These are phyloP conservation scores for Drosophila tristis DNA, from an alignment of 1,140 invertebrate species.

Conservation along the genomic window DNA sequence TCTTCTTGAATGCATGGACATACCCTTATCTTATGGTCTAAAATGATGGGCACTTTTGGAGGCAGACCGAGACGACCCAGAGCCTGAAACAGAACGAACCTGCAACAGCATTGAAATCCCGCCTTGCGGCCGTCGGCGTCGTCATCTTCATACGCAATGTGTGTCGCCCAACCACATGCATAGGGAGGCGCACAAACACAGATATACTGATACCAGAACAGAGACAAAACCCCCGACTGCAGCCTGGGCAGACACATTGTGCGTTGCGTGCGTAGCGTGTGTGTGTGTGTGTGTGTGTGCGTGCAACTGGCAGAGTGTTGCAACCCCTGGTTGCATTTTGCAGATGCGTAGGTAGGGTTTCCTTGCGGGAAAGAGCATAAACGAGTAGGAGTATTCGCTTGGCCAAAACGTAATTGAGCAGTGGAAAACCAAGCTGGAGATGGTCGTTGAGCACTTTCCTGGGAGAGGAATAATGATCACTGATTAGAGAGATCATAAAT, in stretches of 20 bases:
- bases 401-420: too few relatives aligned
- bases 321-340: constrained; percentile 31
- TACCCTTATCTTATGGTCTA: too few relatives aligned
- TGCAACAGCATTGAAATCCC: constrained; percentile 58
- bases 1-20: too few relatives aligned
- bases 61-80: neutral
- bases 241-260: constrained; percentile 56
- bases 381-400: too few relatives aligned
- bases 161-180: constrained; percentile 69
- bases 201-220: constrained; percentile 13
- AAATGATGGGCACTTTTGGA: constrained; percentile 15
- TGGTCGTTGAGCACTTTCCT: too few relatives aligned
- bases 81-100: constrained; percentile 17
- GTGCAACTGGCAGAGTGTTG: constrained; percentile 23
- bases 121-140: constrained; percentile 58
- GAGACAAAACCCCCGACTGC: constrained; percentile 15
- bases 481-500: too few relatives aligned
- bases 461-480: too few relatives aligned
- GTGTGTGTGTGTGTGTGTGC: constrained; percentile 12
- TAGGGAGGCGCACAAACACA: constrained; percentile 24
- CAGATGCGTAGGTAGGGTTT: constrained; percentile 42
- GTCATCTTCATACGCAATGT: constrained; percentile 75
- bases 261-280: constrained; percentile 61
- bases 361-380: constrained; percentile 7
- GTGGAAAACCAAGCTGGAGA: too few relatives aligned